A percentile compares a stretch with the other conserved stretches of the same genome.
Evolutionary conservation across 2,888 invertebrate genomes (phyloP).

Genomic region (Metallyticus violacea): DNA sequence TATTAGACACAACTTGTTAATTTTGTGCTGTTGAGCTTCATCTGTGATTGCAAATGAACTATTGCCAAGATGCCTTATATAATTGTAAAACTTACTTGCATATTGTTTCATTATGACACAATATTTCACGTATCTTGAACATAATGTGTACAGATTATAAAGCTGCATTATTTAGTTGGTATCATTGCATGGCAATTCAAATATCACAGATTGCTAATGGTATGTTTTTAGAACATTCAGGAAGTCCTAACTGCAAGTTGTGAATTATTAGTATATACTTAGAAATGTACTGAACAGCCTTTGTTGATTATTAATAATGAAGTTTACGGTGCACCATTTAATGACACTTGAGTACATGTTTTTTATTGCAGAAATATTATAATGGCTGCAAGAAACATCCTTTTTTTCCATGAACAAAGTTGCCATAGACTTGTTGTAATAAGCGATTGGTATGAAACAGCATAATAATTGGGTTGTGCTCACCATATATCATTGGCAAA

Average conservation of each 20-base stretch:
- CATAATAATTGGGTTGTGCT: too few relatives aligned
- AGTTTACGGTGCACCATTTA: not conserved
- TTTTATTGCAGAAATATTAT: too few relatives aligned
- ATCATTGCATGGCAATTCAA: not conserved
- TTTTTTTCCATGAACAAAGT: too few relatives aligned
- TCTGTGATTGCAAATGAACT: not conserved
- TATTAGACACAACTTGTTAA: not conserved
- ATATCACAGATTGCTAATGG: not conserved
- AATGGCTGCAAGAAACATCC: too few relatives aligned
- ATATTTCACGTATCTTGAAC: too few relatives aligned
- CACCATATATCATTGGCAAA: too few relatives aligned
- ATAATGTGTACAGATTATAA: too few relatives aligned
- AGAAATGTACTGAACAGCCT: not conserved
- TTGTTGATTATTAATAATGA: not conserved
- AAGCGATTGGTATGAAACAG: too few relatives aligned
- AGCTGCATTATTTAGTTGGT: not conserved
- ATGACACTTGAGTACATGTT: not conserved
- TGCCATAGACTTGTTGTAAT: too few relatives aligned
- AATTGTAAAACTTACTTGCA: not conserved
- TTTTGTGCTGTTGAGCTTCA: not conserved
- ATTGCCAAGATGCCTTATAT: not conserved
- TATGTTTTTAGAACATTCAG: not conserved
- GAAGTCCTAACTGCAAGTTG: not conserved
- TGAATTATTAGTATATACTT: not conserved
- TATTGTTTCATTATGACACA: not conserved